These are phyloP conservation scores for Apostichopus leukothele DNA, from an alignment of 53 echinoderm and acorn worm species.

Conservation along the genomic window DNA sequence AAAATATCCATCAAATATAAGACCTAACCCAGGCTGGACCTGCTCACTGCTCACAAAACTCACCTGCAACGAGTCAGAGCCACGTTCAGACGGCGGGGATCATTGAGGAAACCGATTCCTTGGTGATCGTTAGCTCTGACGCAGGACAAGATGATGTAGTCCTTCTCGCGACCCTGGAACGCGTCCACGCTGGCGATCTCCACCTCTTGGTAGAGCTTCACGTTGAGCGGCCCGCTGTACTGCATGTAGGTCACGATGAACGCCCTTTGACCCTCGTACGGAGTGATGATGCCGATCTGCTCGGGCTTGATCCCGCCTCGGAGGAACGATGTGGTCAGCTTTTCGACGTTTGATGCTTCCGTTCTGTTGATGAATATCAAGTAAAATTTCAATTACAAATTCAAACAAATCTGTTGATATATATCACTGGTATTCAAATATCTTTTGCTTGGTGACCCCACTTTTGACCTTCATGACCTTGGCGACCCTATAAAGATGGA, in stretches of 20 bases:
- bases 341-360: conserved; percentile 94
- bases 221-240: conserved; percentile 91
- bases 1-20: too few species aligned
- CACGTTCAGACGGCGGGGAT: conserved; percentile 92
- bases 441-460: too few species aligned
- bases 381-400: too few species aligned
- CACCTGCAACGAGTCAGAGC: conserved; percentile 93
- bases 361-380: conserved; percentile 53
- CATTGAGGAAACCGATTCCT: conserved; percentile 95
- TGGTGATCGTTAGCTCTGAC: conserved; percentile 97
- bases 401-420: too few species aligned
- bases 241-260: conserved; percentile 98
- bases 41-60: neutral
- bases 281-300: conserved; percentile 98
- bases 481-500: too few species aligned
- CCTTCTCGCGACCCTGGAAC: conserved; percentile 97
- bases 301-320: conserved; percentile 92
- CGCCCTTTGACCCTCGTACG: conserved; percentile 95
- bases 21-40: too few species aligned
- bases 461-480: too few species aligned
- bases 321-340: conserved; percentile 94
- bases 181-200: conserved; percentile 97
- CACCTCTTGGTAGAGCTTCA: conserved; percentile 96
- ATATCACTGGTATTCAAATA: too few species aligned
- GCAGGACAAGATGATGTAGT: conserved; percentile 95